Evolutionary conservation across 2,797 vertebrate species (phyloP).

Genomic region (Manis pentadactyla): DNA sequence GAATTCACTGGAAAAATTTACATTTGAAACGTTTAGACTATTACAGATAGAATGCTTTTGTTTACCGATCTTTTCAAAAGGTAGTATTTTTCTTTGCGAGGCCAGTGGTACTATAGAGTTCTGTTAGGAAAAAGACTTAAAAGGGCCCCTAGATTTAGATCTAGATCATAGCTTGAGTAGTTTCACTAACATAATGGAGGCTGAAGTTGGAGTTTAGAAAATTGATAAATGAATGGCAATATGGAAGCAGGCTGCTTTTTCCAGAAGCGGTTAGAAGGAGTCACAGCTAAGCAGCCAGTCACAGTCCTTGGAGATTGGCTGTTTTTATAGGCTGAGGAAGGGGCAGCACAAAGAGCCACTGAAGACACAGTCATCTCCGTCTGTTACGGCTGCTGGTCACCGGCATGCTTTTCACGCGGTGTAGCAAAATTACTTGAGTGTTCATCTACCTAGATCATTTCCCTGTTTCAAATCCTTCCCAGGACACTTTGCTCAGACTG

Average conservation of each 20-base stretch:
- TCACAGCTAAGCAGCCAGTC: neutral
- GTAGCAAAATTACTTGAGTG: too few species aligned
- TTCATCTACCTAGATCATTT: neutral
- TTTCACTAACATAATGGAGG: neutral
- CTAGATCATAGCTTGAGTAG: neutral
- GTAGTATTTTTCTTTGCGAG: neutral
- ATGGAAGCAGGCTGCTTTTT: neutral
- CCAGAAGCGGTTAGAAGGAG: neutral
- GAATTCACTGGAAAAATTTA: neutral
- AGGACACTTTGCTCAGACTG: neutral
- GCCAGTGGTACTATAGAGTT: neutral
- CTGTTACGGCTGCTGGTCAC: neutral
- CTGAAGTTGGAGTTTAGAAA: neutral
- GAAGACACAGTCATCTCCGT: neutral
- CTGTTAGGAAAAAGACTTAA: neutral
- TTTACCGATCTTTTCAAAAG: slow-evolving; percentile 8
- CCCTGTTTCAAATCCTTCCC: neutral
- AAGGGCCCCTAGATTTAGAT: neutral
- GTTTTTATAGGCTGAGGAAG: neutral
- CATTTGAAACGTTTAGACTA: slow-evolving; percentile 42
- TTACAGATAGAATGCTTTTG: neutral
- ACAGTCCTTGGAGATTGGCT: neutral
- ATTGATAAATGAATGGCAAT: neutral
- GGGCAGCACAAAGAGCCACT: neutral
- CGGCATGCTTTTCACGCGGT: neutral